Percentiles rank a stretch among this genome's conserved stretches.
These are phyloP conservation scores for Aplidium turbinatum DNA, from an alignment of 23 tunicate genomes.

Conservation along the genomic window DNA sequence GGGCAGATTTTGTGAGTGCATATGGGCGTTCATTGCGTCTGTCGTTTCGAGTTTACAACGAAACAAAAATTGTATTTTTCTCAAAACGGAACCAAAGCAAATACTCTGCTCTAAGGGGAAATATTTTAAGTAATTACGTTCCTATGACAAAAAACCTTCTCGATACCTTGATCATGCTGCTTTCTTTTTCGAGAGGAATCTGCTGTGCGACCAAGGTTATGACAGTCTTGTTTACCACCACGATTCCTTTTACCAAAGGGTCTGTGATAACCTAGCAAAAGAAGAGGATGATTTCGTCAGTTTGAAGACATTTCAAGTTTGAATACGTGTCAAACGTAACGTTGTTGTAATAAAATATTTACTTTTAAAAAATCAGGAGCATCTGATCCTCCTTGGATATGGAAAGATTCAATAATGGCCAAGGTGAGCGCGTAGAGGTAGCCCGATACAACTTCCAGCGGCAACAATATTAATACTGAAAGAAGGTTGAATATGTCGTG, in stretches of 20 bases:
- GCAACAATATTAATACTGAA: constrained; percentile 64
- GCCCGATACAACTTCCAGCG: constrained; percentile 68
- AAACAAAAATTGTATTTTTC: too few species aligned
- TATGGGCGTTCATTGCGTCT: too few species aligned
- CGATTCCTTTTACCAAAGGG: constrained; percentile 69
- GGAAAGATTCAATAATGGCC: constrained; percentile 37
- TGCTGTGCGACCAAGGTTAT: constrained; percentile 43
- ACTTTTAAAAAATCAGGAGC: constrained; percentile 77
- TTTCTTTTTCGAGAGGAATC: constrained; percentile 3
- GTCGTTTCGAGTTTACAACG: too few species aligned
- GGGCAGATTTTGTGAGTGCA: too few species aligned
- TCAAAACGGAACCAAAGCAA: too few species aligned
- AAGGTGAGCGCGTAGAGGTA: constrained; percentile 50
- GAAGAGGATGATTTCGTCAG: neutral
- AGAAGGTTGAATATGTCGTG: constrained; percentile 85
- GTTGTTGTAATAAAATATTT: neutral
- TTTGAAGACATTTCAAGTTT: neutral
- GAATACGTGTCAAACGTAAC: too few species aligned
- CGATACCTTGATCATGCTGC: constrained; percentile 56
- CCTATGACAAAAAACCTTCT: too few species aligned
- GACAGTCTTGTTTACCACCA: constrained; percentile 71
- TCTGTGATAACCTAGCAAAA: constrained; percentile 68
- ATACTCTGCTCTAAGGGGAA: too few species aligned
- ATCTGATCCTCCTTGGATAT: constrained; percentile 57
- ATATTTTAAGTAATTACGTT: too few species aligned